Evolutionary conservation across 1,140 invertebrate species (phyloP), one percentile per base, ranked within the genome.

Genomic region (Delia radicum): DNA sequence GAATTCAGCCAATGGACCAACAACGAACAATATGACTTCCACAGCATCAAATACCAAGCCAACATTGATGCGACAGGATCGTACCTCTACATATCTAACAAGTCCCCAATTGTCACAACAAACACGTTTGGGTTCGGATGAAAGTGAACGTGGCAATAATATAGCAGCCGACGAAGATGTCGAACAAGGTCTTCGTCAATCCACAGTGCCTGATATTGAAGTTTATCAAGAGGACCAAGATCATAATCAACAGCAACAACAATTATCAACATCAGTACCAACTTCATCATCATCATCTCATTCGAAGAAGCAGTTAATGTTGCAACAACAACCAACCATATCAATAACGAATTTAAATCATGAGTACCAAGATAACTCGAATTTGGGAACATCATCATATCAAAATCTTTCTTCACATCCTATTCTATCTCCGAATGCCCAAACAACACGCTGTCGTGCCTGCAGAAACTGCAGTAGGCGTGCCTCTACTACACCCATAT

Each of bases 141-240:
- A 94, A 85, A 93, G 93, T 81, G 82, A 82, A 79, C 79, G 82
- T 8, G 72, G 33, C 27, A n/a, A 18, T 12, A 31, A 48, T n/a
- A 29, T 21, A 7, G 42, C 15, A 7, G 65, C 42, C n/a, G 84
- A 85, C 29, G 81, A 85, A 76, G 86, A 87, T 74, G 87, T 89
- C 42, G 92, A 94, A 74, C 90, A 90, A 67, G 91, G 92, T n/a
- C 91, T 93, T 12, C 90, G 94, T 82, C 27, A 77, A 21, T 26
- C 80, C 46, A 95, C 93, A 77, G 94, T 96, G 77, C 95, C 95
- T 15, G 94, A 96, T 84, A 94, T 96, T 80, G 94, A 96, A 87
- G 88, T 96, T 74, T 94, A 96, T 86, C 94, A 93, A 86, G 86
- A 89, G 73, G 81, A 85, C 83, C 78, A 89, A 82, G 81, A 82